phyloP scores from a whole-genome alignment of 2,113 vertebrate species.

The Columbina picui region DNA sequence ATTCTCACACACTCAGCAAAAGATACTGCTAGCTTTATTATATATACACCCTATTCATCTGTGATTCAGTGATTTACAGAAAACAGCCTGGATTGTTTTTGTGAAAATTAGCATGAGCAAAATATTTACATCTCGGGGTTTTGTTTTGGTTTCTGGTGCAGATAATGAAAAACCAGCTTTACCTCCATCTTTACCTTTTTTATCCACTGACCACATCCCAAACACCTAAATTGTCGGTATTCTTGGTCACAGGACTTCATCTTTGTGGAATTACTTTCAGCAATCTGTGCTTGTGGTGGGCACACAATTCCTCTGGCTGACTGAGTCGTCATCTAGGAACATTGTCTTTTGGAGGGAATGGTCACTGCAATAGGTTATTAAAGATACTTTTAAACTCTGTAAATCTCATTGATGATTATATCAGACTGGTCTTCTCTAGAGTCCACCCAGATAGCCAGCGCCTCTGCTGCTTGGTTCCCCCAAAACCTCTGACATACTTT shows the following conservation, averaged over 20 bases:
- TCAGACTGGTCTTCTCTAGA: not conserved
- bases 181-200: not conserved
- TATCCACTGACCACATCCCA: not conserved
- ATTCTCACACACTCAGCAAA: not conserved
- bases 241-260: not conserved
- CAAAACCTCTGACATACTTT: not conserved
- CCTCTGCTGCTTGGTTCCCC: not conserved
- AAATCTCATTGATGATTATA: not conserved
- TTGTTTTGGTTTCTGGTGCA: not conserved
- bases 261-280: not conserved
- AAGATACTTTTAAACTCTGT: not conserved
- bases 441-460: not conserved
- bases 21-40: not conserved
- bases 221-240: not conserved
- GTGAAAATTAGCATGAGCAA: not conserved
- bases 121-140: not conserved
- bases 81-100: not conserved
- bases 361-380: not conserved
- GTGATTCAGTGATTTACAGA: not conserved
- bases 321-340: not conserved
- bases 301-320: not conserved
- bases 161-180: not conserved
- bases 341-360: not conserved
- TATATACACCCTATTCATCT: not conserved
- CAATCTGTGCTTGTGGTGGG: not conserved